These are phyloP conservation scores for Drosophila austrosaltans DNA, from an alignment of 2,888 invertebrate species.

Conservation along the genomic window DNA sequence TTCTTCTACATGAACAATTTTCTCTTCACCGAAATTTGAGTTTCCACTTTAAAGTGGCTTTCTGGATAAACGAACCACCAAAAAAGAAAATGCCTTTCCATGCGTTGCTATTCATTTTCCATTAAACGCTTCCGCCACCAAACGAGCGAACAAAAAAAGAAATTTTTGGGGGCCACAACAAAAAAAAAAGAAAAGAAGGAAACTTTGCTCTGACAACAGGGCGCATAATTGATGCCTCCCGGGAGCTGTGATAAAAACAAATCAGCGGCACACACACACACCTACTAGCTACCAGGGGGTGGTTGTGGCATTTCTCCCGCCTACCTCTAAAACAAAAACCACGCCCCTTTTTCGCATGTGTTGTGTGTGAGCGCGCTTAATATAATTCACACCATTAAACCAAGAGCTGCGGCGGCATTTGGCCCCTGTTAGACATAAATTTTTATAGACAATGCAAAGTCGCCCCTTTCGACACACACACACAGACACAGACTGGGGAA, in stretches of 20 bases:
- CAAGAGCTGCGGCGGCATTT: conserved; percentile 70
- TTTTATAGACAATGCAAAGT: conserved; percentile 69
- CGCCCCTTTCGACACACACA: conserved; percentile 31
- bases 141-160: conserved; percentile 3
- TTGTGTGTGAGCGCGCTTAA: conserved; percentile 21
- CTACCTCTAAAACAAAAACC: conserved; percentile 24
- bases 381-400: conserved; percentile 80
- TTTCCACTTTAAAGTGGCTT: conserved; percentile 27
- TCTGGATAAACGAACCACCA: too few relatives aligned
- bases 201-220: conserved; percentile 40
- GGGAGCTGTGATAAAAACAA: conserved; percentile 78
- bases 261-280: conserved; percentile 64
- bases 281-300: conserved; percentile 6
- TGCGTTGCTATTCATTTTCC: conserved; percentile 39
- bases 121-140: conserved; percentile 43
- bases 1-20: not conserved
- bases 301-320: conserved; percentile 1
- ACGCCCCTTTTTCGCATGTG: conserved; percentile 30
- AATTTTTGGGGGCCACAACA: conserved; percentile 4
- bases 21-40: not conserved
- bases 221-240: conserved; percentile 75
- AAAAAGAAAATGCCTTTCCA: not conserved
- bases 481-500: not conserved
- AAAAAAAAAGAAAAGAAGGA: conserved; percentile 16
- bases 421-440: conserved; percentile 72